Evolutionary conservation across 2,113 vertebrate species (phyloP).

Genomic region (Odontophorus gujanensis): DNA sequence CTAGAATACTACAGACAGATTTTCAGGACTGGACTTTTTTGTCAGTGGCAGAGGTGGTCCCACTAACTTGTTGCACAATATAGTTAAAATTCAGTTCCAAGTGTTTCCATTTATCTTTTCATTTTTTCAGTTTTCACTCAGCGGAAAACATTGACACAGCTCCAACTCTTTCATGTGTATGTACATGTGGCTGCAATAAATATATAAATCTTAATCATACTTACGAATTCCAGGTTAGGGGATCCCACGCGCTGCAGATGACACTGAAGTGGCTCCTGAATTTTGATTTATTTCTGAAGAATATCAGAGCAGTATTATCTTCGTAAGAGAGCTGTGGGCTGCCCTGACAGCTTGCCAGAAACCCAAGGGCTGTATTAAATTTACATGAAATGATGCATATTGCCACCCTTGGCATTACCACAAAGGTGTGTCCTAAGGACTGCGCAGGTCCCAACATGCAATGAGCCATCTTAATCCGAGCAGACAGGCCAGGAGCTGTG

Average conservation of each 20-base stretch:
- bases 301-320: background rate
- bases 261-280: background rate
- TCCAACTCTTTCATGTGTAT: background rate
- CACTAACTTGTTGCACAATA: background rate
- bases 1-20: background rate
- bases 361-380: background rate
- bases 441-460: background rate
- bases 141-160: background rate
- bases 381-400: background rate
- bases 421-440: slow-evolving; percentile 14
- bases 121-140: background rate
- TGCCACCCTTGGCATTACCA: slow-evolving; percentile 46
- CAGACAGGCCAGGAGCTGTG: background rate
- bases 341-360: slow-evolving; percentile 36
- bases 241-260: background rate
- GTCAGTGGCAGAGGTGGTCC: background rate
- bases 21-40: background rate
- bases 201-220: background rate
- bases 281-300: slow-evolving; percentile 9
- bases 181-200: background rate
- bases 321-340: background rate
- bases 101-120: background rate
- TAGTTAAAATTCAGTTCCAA: background rate
- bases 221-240: background rate
- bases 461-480: background rate